phyloP scores from a whole-genome alignment of 2,888 invertebrate genomes.

The Andricus quercusramuli region DNA sequence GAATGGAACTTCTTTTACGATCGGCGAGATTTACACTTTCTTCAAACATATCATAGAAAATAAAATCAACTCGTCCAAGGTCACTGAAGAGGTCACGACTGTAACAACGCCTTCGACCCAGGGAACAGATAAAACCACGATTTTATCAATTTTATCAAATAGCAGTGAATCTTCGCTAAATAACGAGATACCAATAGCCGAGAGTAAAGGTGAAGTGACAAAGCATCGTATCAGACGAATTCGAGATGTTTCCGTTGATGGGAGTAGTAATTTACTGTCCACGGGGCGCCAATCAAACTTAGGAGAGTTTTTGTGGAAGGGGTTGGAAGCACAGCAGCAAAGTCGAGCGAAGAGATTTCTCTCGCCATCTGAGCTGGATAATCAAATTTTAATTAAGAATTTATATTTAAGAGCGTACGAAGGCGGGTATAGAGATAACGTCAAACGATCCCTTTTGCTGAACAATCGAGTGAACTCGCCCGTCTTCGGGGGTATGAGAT shows the following conservation, averaged over 20 bases:
- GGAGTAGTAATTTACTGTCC: slow-evolving; percentile 52
- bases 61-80: slow-evolving; percentile 67
- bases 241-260: slow-evolving; percentile 67
- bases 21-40: slow-evolving; percentile 75
- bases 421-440: slow-evolving; percentile 74
- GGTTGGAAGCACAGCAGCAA: slow-evolving; percentile 69
- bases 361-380: slow-evolving; percentile 70
- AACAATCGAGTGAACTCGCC: slow-evolving; percentile 64
- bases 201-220: slow-evolving; percentile 63
- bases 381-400: slow-evolving; percentile 75
- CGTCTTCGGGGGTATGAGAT: neutral
- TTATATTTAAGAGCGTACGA: slow-evolving; percentile 75
- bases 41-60: slow-evolving; percentile 78
- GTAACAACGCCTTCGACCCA: slow-evolving; percentile 42
- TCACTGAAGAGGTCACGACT: slow-evolving; percentile 49
- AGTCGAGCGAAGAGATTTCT: slow-evolving; percentile 73
- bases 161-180: slow-evolving; percentile 61
- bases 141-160: slow-evolving; percentile 45
- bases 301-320: slow-evolving; percentile 63
- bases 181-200: slow-evolving; percentile 73
- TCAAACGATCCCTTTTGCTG: slow-evolving; percentile 71
- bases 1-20: slow-evolving; percentile 74
- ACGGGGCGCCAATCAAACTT: slow-evolving; percentile 44
- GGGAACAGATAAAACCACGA: slow-evolving; percentile 43
- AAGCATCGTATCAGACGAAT: slow-evolving; percentile 75